Evolutionary conservation across 2,888 invertebrate species (phyloP), one percentile per base, ranked within the genome.

Genomic region (Hypolimnas misippus): DNA sequence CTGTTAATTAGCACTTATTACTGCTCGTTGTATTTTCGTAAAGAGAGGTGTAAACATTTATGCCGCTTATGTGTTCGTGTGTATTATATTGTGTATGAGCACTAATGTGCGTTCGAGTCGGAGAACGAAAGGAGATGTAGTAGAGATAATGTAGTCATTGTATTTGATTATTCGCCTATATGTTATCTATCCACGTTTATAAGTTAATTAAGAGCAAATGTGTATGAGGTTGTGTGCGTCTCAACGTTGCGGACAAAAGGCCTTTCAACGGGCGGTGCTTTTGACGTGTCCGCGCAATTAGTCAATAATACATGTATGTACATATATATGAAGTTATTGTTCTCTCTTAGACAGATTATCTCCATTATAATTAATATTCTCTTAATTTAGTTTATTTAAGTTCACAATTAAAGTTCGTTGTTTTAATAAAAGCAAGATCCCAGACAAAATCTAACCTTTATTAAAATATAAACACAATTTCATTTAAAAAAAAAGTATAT

Each of bases 121-220:
- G 12, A 42, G 12, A 3, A 42, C 29, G 6, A 52, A n/a, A 19
- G 10, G 6, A 53, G 14, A 46, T 5, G 25, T 46, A 59, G 25
- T 38, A 49, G 2, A 38, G 14, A 65, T 70, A 70, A 70, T 57
- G 60, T 59, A 76, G 72, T 72, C 70, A 76, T 81, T 84, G 77
- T 78, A 66, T 67, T 63, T 53, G 65, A 71, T 71, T 68, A 73
- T 70, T 72, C 70, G 68, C 68, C 70, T 74, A 70, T 72, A 70
- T 69, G 62, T 73, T 79, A 75, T 80, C 76, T 76, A 73, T 76
- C 65, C 70, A 69, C 76, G 75, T 80, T 80, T 76, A 81, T 82
- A 80, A 85, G 83, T 84, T 87, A 89, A 90, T 89, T 87, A 86
- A 75, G 75, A 82, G 72, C 83, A 73, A n/a, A 58, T 46, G 33